phyloP scores from a whole-genome alignment of 2,797 vertebrate genomes.

The Glyptemys insculpta region DNA sequence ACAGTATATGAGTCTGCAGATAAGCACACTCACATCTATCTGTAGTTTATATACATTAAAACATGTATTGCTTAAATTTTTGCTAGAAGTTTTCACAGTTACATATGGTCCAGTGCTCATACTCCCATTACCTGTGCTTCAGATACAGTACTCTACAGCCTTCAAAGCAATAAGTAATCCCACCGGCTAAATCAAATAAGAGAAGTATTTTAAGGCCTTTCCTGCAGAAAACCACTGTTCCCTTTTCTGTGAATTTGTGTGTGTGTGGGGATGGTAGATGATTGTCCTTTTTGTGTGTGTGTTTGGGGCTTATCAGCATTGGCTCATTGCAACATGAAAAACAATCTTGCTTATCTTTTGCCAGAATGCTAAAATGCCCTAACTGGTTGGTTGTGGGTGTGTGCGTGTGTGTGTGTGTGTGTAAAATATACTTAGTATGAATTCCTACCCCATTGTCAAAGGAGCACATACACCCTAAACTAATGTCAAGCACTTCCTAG shows the following conservation, averaged over 20 bases:
- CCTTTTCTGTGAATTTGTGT: not conserved
- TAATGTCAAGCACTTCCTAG: not conserved
- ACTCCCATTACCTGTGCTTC: not conserved
- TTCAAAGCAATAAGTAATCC: not conserved
- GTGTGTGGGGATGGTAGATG: not conserved
- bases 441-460: not conserved
- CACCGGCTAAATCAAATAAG: not conserved
- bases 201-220: not conserved
- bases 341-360: not conserved
- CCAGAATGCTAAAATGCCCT: not conserved
- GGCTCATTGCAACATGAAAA: no score
- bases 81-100: not conserved
- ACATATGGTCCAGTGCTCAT: not conserved
- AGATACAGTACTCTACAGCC: not conserved
- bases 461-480: not conserved
- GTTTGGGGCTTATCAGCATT: not conserved
- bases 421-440: not conserved
- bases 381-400: not conserved
- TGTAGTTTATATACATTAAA: slow-evolving; percentile 1
- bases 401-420: not conserved
- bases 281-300: not conserved
- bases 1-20: not conserved
- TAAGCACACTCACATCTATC: not conserved
- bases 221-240: not conserved
- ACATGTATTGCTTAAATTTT: not conserved